These are phyloP conservation scores for Pseudomugil gertrudae DNA, from an alignment of 2,797 vertebrate genomes.

Conservation along the genomic window DNA sequence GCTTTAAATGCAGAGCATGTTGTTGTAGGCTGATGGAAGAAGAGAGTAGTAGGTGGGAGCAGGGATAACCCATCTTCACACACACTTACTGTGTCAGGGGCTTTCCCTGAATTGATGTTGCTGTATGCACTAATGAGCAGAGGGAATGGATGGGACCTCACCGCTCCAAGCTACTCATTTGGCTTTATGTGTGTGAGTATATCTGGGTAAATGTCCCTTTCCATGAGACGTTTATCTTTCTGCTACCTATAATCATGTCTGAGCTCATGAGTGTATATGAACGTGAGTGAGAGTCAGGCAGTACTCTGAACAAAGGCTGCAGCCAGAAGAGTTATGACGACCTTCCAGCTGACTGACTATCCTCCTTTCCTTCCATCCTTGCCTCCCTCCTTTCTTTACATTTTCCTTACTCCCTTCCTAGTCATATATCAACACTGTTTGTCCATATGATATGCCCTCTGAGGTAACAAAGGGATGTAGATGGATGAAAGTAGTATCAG, in stretches of 20 bases:
- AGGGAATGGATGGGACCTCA: constrained; percentile 62
- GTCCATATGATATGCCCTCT: constrained; percentile 20
- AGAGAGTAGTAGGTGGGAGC: constrained; percentile 18
- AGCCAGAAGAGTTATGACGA: constrained; percentile 45
- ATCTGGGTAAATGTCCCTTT: constrained; percentile 27
- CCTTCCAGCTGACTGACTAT: constrained; percentile 38
- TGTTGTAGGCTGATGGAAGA: constrained; percentile 22
- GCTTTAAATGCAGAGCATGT: constrained; percentile 45
- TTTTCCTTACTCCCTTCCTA: not conserved
- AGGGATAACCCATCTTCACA: constrained; percentile 16
- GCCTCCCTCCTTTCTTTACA: constrained; percentile 9
- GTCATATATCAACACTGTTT: constrained; percentile 15
- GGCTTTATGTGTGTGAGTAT: constrained; percentile 26
- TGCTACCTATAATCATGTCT: constrained; percentile 15
- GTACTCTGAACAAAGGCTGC: constrained; percentile 61
- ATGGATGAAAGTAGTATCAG: constrained; percentile 14
- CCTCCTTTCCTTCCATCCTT: not conserved
- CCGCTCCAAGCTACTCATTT: constrained; percentile 57
- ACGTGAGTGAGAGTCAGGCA: constrained; percentile 1
- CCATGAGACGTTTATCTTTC: constrained; percentile 41
- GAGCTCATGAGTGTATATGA: constrained; percentile 19
- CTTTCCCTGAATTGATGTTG: constrained; percentile 69
- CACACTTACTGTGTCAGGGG: constrained; percentile 46
- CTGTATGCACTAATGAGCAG: constrained; percentile 69
- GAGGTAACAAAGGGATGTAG: constrained; percentile 45